Base-by-base conservation (phyloP, 2,888 invertebrate genomes). In the Galeruca laticollis region DNA sequence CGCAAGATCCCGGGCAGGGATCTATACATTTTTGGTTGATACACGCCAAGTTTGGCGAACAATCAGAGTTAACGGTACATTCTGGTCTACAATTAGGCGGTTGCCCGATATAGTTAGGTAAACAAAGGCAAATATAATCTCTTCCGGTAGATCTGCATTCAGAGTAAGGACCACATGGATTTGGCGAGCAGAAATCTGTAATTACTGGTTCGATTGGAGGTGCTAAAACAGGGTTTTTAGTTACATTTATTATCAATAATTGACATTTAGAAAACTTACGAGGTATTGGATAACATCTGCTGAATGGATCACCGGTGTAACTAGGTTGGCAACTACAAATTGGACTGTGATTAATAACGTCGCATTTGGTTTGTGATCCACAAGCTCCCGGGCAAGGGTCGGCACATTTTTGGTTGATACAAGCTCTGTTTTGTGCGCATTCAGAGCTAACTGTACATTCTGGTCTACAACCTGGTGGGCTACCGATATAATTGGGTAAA, bases 121-220 rank as follows among this genome's bases (percentile, higher is more conserved):
- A 80, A 77, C 91, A 91, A 11, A 89, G 87, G 77, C 91, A 91
- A 1, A 92, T 89, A 8, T 92, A 91, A 80, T 79, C 84, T 75
- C 80, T 80, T 61, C 81, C 81, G 63, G 89, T 84, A 79, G 91
- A 91, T 68, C 89, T 89, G 81, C 95, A 95, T 80, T 92, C 88
- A 77, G 93, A 91, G 82, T 94, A 93, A 6, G 93, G 89, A 20
- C 94, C 94, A 80, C 94, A 94, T 0, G 94, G 94, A 37, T 93
- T 91, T 61, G 94, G 94, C 60, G 89, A 85, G 77, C 92, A 92
- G 11, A 91, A 91, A 76, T 89, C 88, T 2, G 82, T 78, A 62
- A 85, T 82, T 56, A 62, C 54, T 43, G 87, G 74, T 51, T 73
- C 75, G 47, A 74, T 71, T 43, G 76, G 78, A 15, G 81, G 80